phyloP scores from a whole-genome alignment of 2,888 invertebrate genomes.

The Microdon myrmicae region DNA sequence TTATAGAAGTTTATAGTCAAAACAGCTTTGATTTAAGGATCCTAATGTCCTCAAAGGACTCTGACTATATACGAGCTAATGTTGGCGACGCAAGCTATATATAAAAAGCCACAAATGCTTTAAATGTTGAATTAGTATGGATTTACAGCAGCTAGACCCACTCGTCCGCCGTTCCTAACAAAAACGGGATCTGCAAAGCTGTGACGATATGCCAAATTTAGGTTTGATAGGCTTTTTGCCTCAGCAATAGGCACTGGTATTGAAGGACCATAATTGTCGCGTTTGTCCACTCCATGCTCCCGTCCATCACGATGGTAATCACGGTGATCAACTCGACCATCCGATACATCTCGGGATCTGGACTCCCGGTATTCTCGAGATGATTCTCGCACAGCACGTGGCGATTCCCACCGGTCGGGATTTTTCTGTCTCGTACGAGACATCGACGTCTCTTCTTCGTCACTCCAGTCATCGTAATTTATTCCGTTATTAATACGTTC shows the following conservation, averaged over 20 bases:
- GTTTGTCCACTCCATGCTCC: conserved; percentile 36
- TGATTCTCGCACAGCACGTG: conserved; percentile 32
- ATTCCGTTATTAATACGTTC: conserved; percentile 54
- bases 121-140: conserved; percentile 57
- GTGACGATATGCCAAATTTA: conserved; percentile 66
- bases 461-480: conserved; percentile 63
- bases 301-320: conserved; percentile 53
- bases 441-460: conserved; percentile 57
- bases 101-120: conserved; percentile 19
- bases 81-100: conserved; percentile 9
- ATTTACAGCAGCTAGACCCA: conserved; percentile 66
- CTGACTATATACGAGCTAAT: too few species aligned
- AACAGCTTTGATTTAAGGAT: too few species aligned
- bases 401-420: conserved; percentile 54
- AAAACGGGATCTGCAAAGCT: conserved; percentile 67
- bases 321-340: conserved; percentile 23
- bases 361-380: conserved; percentile 43
- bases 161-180: conserved; percentile 63
- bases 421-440: conserved; percentile 57
- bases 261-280: conserved; percentile 26
- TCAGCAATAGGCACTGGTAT: conserved; percentile 53
- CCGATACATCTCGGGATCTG: conserved; percentile 31
- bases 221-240: conserved; percentile 61
- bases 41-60: too few species aligned
- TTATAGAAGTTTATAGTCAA: too few species aligned